Evolutionary conservation across 2,113 vertebrate species (phyloP).

Genomic region (Penelope pileata): DNA sequence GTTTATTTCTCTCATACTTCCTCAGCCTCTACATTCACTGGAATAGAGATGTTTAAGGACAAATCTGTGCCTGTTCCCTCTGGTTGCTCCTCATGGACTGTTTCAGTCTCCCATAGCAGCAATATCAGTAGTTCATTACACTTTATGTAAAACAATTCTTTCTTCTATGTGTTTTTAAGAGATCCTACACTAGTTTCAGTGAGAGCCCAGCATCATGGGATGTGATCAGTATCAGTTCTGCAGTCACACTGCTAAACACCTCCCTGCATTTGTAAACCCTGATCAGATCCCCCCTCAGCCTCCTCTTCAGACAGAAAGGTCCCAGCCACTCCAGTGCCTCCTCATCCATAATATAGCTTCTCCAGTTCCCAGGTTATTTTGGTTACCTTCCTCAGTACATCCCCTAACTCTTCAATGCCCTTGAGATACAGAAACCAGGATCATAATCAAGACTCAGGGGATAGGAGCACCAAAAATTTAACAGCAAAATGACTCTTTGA

Average conservation of each 20-base stretch:
- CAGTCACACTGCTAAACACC: not conserved
- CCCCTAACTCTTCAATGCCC: not conserved
- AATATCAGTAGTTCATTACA: not conserved
- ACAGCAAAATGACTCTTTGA: not conserved
- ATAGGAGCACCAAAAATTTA: not conserved
- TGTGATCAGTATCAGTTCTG: not conserved
- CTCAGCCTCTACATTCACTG: not conserved
- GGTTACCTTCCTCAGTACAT: not conserved
- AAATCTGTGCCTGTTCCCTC: not conserved
- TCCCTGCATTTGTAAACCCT: not conserved
- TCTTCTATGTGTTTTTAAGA: not conserved
- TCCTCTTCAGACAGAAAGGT: not conserved
- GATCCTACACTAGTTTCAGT: not conserved
- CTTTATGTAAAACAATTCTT: not conserved
- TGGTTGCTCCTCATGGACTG: not conserved
- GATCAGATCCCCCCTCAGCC: not conserved
- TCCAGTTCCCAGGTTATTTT: not conserved
- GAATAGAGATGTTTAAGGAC: not conserved
- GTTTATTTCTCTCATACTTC: not conserved
- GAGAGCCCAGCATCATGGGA: fast-evolving
- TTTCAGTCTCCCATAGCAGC: not conserved
- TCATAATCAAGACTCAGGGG: not conserved
- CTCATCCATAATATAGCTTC: not conserved
- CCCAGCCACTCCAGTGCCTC: not conserved
- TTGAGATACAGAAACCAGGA: not conserved